Base-by-base conservation (phyloP, 2,113 vertebrate species). In the Taxidea taxus region DNA sequence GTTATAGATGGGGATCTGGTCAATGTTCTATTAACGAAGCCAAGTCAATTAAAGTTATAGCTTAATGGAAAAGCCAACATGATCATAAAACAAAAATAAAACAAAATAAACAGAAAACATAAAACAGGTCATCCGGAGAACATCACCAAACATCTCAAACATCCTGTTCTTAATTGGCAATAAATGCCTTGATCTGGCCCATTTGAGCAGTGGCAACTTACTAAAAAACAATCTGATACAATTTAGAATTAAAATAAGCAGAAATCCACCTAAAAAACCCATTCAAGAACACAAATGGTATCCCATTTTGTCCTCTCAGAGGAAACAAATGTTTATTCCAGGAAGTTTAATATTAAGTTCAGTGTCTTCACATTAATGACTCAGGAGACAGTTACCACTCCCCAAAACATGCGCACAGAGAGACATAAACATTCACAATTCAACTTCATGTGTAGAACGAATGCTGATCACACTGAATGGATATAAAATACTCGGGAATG, bases 141-240 rank as follows among this genome's bases (percentile, higher is more conserved):
- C 96, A 98, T 98, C 96, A 94, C 96, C 97, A 97, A 97, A 97
- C 96, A 98, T 95, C 96, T 96, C 95, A 97, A 98, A 98, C 89
- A 98, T 98, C 96, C 97, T 97, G 97, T 95, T 94, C 93, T 97
- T 98, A 98, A 98, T 88, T 98, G 97, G 94, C 97, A 98, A 92
- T 97, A 98, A 98, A 98, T 96, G 95, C 98, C 91, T 97, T 98
- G 34, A 98, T 97, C 51, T 94, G 94, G 97, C 58, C 91, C 94
- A 88, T 95, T 54, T 95, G 47, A 98, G 75, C 7, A 95, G 60
- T 54, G 96, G 87, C 51, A 97, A 96, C 77, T 94, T 80, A 92
- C 82, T 94, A 64, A 93, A 97, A 94, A 97, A 95, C 31, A 94
- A 92, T 90, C 93, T 51, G 88, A 92, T 87, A 83, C 4, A 80